Percentiles rank a stretch among this genome's conserved stretches.
These are phyloP conservation scores for Athrips mouffetella DNA, from an alignment of 2,888 invertebrate species.

Conservation along the genomic window DNA sequence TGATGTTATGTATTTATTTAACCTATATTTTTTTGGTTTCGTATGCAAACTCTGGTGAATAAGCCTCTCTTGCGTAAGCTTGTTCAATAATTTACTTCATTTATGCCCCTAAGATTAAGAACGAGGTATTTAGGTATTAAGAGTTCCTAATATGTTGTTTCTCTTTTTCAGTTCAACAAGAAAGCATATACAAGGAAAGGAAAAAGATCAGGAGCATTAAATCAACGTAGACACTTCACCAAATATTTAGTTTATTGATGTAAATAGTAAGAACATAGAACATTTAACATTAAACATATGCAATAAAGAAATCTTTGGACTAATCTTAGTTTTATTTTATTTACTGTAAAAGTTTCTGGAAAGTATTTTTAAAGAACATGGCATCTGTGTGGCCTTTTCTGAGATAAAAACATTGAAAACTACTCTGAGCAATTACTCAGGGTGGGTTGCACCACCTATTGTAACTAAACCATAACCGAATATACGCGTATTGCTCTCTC, in stretches of 20 bases:
- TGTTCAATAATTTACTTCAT: no score
- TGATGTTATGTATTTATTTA: no score
- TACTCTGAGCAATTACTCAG: no score
- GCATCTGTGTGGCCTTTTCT: neutral
- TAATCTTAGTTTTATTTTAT: constrained; percentile 53
- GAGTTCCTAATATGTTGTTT: neutral
- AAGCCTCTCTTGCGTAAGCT: no score
- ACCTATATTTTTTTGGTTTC: no score
- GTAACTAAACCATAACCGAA: no score
- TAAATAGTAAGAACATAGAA: constrained; percentile 21
- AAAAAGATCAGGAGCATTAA: constrained; percentile 86
- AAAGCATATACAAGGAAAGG: constrained; percentile 78
- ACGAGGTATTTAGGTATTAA: no score
- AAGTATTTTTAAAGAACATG: neutral
- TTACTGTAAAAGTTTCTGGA: constrained; percentile 24
- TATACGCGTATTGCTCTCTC: no score
- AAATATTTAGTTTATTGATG: constrained; percentile 19
- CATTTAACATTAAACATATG: constrained; percentile 5
- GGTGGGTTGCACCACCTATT: no score
- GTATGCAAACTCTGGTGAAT: no score
- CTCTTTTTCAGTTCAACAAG: constrained; percentile 81
- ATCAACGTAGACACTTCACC: constrained; percentile 35
- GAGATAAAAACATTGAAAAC: no score
- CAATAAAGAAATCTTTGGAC: constrained; percentile 63
- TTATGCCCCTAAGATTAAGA: no score